Evolutionary conservation across 2,888 invertebrate species (phyloP), one percentile per base, ranked within the genome.

Genomic region (Dasysyrphus albostriatus): DNA sequence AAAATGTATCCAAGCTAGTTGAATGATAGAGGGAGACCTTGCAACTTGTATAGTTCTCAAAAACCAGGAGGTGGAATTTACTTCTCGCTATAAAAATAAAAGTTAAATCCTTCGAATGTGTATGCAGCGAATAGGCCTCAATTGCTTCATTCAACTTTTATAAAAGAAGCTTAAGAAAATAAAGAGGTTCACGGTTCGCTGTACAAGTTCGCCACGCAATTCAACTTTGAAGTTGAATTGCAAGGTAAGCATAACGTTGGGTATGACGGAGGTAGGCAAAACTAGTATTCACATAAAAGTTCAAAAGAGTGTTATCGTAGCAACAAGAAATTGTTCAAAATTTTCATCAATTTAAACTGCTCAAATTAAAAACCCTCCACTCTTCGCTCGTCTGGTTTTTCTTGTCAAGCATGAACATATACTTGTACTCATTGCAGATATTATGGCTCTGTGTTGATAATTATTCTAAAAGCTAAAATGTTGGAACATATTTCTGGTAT

Each of bases 141-240:
- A 63, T 63, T 44, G 63, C 63, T 63, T 63, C 63, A 47, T 63
- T 63, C 44, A 63, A 63, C 63, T 63, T 63, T 44, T 32, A 44
- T 29, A 63, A 63, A 63, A 63, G 63, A 63, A 63, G 44, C 44
- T 63, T 61, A 61, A 61, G 61, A 61, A 44, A 42, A 42, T 61
- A 29, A 61, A 61, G 61, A 61, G 61, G 61, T 61, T 61, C 42
- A 61, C 42, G 61, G 61, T 61, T 61, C 61, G 39, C 42, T 29
- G 61, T 61, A n/a, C 61, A 61, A 61, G 61, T 61, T 61, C 61
- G 42, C 61, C 42, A 42, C 24, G 42, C 61, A 24, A 61, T 42
- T 24, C 9, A 42, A 12, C 42, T 61, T 29, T 42, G 61, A 42
- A 58, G 61, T 44, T 61, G 39, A 34, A 58, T 59, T 59, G 39